Evolutionary conservation across 2,113 vertebrate genomes (phyloP).

Genomic region (Accipiter cooperii): DNA sequence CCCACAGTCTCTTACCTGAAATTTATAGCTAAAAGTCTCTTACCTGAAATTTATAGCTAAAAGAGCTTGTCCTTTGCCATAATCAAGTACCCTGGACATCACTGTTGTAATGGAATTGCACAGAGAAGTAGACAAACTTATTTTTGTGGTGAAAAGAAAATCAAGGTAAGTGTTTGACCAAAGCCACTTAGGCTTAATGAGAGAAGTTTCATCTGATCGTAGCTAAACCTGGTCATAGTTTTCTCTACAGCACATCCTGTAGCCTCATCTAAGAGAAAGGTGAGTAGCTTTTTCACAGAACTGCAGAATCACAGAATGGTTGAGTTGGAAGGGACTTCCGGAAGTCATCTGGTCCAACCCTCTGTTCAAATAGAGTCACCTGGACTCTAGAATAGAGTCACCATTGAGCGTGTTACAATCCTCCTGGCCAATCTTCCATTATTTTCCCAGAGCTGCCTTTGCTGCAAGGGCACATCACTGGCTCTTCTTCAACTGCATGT

Average conservation of each 20-base stretch:
- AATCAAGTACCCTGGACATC: background rate
- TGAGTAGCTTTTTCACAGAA: background rate
- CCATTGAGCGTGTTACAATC: background rate
- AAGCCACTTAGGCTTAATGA: background rate
- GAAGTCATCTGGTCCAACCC: background rate
- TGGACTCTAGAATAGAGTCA: background rate
- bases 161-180: background rate
- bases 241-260: background rate
- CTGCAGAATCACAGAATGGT: background rate
- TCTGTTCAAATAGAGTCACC: accelerated
- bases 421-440: background rate
- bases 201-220: background rate
- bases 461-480: background rate
- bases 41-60: background rate
- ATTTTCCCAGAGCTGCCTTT: background rate
- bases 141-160: background rate
- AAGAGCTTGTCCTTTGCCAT: background rate
- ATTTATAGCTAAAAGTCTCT: background rate
- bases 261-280: background rate
- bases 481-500: background rate
- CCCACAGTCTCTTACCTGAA: background rate
- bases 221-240: background rate
- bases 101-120: background rate
- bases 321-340: background rate
- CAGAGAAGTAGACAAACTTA: background rate